Base-by-base conservation (phyloP, 37 sponge, comb jelly and placozoan species). In the Geodia barretti region DNA sequence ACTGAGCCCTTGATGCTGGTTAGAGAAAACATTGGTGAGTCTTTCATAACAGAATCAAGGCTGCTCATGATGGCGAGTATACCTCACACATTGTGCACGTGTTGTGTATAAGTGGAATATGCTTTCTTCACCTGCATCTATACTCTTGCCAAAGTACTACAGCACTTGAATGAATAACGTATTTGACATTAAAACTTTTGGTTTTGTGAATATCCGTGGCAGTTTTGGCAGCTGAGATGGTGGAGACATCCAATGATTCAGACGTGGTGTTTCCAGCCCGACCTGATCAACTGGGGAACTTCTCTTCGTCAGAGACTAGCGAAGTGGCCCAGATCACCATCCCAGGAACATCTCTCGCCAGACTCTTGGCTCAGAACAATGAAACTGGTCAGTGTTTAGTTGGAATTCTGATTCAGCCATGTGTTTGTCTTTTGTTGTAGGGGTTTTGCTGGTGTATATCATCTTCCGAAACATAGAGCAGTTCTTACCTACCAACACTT, bases 301-400 rank as follows among this genome's bases (percentile, higher is more conserved):
- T 47, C 14, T 17, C 54, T 17, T 7, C 54, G 14, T 7, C 14
- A 14, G 54, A 47, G 54, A 47, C 14, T 7, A 70, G 35, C 63
- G 72, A 75, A n/a, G 70, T 77, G 17, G 84, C 84, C 11, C 70
- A 84, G 61, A 72, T 86, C 41, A 72, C 73, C 21, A 65, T 86
- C 26, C 86, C 86, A 32, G 20, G 65, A 8, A 24, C 62, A 26
- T 7, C 54, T 14, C 11, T 47, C 54, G 14, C 7, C 54, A 47
- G 7, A 47, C 54, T 47, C 11, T 17, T 7, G 7, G 54, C 54
- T 47, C 11, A 7, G 14, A 47, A 47, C 54, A 47, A 14, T 47
- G 14, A 14, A 17, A 14, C 7, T 17, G 54, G 54, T 47, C 14
- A 47, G 54, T 47, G 14, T 0, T 26, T 58, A 30, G 35, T 7